Conservation (phyloP, 2,113 vertebrate species). For the Boulengeromyrus knoepffleri region DNA sequence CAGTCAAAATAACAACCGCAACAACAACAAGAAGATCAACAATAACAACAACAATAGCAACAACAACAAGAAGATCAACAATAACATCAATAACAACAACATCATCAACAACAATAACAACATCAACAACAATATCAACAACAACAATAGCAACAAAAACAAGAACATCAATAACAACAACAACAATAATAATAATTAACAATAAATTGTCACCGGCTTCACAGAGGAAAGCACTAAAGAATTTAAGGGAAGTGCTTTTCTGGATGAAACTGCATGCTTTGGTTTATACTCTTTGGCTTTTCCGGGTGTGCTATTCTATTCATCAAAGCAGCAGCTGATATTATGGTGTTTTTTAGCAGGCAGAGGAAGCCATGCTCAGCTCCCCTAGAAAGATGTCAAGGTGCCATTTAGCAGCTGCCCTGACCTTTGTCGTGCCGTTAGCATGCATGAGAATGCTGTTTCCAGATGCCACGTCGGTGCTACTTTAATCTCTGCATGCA, state of each 20-base stretch:
- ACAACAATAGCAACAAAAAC: no score
- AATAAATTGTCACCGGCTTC: not conserved
- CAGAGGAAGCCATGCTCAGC: not conserved
- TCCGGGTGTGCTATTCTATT: not conserved
- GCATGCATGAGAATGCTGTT: slow-evolving; percentile 3
- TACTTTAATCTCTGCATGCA: slow-evolving; percentile 7
- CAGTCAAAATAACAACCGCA: not conserved
- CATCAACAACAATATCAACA: not conserved
- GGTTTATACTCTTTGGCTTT: not conserved
- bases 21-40: not conserved
- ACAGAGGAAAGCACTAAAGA: not conserved
- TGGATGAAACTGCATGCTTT: not conserved
- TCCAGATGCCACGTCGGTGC: not conserved
- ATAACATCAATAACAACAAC: no score
- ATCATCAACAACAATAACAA: not conserved
- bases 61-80: no score
- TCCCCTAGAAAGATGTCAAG: slow-evolving; percentile 3
- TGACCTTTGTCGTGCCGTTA: slow-evolving; percentile 16
- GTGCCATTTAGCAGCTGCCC: not conserved
- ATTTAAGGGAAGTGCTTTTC: not conserved
- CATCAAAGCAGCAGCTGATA: not conserved
- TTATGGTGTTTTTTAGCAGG: not conserved
- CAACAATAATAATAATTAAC: not conserved
- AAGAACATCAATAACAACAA: no score
- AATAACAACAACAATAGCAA: not conserved